Evolutionary conservation across 2,797 vertebrate species (phyloP), one percentile per base, ranked within the genome.

Genomic region (Phrynocephalus forsythii): DNA sequence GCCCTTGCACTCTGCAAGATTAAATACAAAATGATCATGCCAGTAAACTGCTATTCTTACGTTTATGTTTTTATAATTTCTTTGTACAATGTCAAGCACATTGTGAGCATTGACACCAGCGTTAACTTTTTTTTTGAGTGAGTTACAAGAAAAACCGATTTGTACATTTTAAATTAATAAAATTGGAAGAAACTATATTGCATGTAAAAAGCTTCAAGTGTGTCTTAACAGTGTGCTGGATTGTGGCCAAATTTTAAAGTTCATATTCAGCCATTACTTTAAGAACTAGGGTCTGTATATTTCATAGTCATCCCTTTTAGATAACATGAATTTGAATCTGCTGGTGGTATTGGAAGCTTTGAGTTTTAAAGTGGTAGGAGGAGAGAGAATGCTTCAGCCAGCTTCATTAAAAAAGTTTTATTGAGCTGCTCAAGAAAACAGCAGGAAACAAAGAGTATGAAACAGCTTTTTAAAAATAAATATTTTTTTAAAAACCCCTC

Each of bases 401-500:
- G 69, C 92, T 95, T 94, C 26, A 10, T 94, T 93, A 94, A 85
- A 93, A 44, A 94, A 94, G 78, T 93, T 90, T 94, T 94, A 92
- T 91, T 89, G 90, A 93, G 87, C 87, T 95, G 33, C 79, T 94
- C 88, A 86, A 87, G 94, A 89, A 91, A 94, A 69, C 93, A 95
- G 93, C 85, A 92, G 93, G 95, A 91, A 94, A 95, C 85, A 94
- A 95, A 93, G 80, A 92, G 89, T 63, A 84, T 33, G 93, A 92
- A 94, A 90, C 50, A 93, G 81, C 11, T 63, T 92, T 94, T 92
- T 84, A 90, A 95, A 95, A 95, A 88, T 91, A 95, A 95, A 94
- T 95, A 95, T 94, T 95, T 94, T 95, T 95, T 94, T 82, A 94
- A 87, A 94, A 94, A 30, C 86, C 94, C 95, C 93, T 96, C 79